Evolutionary conservation across 1,140 invertebrate genomes (phyloP).

Genomic region (Psix sp.): DNA sequence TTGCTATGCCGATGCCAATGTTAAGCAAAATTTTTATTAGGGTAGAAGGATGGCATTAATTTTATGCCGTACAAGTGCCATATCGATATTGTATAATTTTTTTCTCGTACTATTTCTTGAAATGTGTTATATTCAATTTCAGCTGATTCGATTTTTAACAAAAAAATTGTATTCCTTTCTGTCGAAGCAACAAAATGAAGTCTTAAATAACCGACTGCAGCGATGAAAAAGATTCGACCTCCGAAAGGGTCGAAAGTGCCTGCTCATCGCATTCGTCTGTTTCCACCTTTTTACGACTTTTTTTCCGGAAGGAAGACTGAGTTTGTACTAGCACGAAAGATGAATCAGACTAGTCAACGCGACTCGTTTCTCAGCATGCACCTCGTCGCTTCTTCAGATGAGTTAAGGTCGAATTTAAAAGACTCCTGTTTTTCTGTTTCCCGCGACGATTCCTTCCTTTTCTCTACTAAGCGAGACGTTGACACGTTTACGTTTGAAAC

Average conservation of each 20-base stretch:
- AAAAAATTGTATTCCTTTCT: neutral
- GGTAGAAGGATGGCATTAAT: no score
- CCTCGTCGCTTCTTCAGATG: conserved; percentile 18
- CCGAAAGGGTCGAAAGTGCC: conserved; percentile 48
- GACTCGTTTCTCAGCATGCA: conserved; percentile 36
- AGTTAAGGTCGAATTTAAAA: conserved; percentile 25
- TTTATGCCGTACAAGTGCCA: no score
- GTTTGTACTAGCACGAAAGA: conserved; percentile 39
- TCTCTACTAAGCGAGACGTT: conserved; percentile 7
- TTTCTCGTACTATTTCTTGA: no score
- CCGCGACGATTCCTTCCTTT: conserved; percentile 20
- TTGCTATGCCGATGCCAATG: no score
- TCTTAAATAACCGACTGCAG: no score
- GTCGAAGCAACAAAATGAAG: no score
- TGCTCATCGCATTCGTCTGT: conserved; percentile 59
- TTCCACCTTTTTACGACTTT: conserved; percentile 56
- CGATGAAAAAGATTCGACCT: no score
- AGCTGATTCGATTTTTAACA: no score
- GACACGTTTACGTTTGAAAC: conserved; percentile 43
- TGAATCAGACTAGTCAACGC: conserved; percentile 31
- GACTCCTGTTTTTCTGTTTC: conserved; percentile 24
- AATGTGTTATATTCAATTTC: no score
- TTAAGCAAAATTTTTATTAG: no score
- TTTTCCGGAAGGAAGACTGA: conserved; percentile 49
- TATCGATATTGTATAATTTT: no score